Evolutionary conservation across 2,797 vertebrate species (phyloP).

Genomic region (Acomys russatus): DNA sequence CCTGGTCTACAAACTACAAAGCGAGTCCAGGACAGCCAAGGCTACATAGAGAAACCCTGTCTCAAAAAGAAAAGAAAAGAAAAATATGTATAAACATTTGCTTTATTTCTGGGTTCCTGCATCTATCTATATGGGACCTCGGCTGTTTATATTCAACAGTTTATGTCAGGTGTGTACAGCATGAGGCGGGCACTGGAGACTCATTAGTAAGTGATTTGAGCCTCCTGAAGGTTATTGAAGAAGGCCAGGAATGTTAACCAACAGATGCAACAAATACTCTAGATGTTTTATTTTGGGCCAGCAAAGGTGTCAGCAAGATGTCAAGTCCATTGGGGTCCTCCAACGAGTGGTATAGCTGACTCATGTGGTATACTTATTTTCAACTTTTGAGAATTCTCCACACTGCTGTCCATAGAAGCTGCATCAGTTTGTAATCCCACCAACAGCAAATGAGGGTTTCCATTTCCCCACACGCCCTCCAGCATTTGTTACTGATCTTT

Average conservation of each 20-base stretch:
- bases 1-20: too few species aligned
- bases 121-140: neutral
- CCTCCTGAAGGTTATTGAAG: neutral
- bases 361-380: neutral
- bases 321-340: neutral
- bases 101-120: neutral
- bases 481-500: neutral
- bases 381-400: neutral
- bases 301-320: neutral
- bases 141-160: constrained; percentile 1
- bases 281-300: neutral
- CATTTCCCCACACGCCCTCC: neutral
- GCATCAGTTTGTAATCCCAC: neutral
- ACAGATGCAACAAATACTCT: constrained; percentile 8
- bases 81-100: neutral
- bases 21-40: too few species aligned
- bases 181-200: neutral
- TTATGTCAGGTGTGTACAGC: neutral
- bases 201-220: neutral
- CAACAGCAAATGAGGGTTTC: neutral
- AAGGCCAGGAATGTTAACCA: constrained; percentile 20
- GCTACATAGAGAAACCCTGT: too few species aligned
- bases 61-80: too few species aligned
- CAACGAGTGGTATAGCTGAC: neutral
- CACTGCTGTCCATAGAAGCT: neutral